Conservation (phyloP, 2,113 vertebrate species). For the Gasterosteus nipponicus region DNA sequence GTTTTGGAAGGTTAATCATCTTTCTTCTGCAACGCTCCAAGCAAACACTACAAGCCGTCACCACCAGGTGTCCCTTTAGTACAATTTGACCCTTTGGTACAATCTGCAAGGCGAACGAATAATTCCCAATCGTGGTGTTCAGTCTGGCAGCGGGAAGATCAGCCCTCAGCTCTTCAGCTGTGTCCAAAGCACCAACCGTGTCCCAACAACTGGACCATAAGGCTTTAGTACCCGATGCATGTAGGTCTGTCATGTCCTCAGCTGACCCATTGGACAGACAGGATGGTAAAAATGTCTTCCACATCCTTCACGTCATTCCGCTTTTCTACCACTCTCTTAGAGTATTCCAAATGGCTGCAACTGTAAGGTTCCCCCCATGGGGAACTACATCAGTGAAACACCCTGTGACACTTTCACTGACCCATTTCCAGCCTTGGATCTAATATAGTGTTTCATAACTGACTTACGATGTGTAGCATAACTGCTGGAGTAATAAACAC, state of each 20-base stretch:
- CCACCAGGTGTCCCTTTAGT: constrained; percentile 61
- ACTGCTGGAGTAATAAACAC: not conserved
- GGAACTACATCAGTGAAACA: not conserved
- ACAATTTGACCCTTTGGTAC: not conserved
- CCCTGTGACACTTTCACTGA: not conserved
- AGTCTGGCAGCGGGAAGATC: not conserved
- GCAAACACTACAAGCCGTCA: not conserved
- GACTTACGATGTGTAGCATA: not conserved
- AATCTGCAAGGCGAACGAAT: not conserved
- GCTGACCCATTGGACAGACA: not conserved
- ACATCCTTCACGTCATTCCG: not conserved
- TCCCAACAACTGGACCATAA: not conserved
- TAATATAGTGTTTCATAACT: constrained; percentile 6
- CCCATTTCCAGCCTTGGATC: not conserved
- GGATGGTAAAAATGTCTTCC: not conserved
- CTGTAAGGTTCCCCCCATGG: not conserved
- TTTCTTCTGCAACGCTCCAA: not conserved
- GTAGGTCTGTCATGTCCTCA: not conserved
- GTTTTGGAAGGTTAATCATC: not conserved
- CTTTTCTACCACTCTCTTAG: not conserved
- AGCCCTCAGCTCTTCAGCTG: not conserved
- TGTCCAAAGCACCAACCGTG: not conserved
- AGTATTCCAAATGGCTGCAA: not conserved
- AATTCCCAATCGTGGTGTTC: not conserved
- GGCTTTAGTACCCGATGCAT: not conserved